Evolutionary conservation across 2,888 invertebrate genomes (phyloP).

Genomic region (Nymphalis c-album): DNA sequence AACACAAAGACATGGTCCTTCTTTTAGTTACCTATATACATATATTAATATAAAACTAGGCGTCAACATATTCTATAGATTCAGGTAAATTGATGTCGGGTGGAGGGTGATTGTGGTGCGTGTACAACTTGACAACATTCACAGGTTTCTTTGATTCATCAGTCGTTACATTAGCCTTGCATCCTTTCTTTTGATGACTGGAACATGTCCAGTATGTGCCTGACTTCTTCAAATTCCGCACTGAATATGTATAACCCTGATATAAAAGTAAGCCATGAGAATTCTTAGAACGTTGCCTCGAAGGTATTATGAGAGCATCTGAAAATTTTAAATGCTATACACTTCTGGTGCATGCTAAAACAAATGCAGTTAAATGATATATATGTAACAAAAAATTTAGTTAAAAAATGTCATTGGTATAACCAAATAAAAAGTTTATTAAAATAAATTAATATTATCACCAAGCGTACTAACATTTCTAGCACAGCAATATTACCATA

Average conservation of each 20-base stretch:
- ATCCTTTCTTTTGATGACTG: slow-evolving; percentile 66
- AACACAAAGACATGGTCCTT: background rate
- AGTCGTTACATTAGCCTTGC: slow-evolving; percentile 59
- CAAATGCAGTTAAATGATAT: background rate
- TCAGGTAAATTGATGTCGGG: slow-evolving; percentile 47
- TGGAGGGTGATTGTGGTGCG: slow-evolving; percentile 56
- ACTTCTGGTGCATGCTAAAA: background rate
- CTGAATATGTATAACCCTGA: slow-evolving; percentile 60
- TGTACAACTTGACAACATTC: slow-evolving; percentile 45
- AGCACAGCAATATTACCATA: too few species aligned
- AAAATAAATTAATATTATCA: too few species aligned
- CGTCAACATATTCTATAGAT: slow-evolving; percentile 40
- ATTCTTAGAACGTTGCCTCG: slow-evolving; percentile 41
- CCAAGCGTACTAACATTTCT: too few species aligned
- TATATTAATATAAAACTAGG: background rate
- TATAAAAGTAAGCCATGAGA: slow-evolving; percentile 56
- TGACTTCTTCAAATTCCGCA: slow-evolving; percentile 54
- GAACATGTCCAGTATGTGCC: slow-evolving; percentile 69
- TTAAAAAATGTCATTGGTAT: too few species aligned
- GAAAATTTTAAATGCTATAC: background rate
- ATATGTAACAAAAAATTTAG: background rate
- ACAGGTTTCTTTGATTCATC: slow-evolving; percentile 49
- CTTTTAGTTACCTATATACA: background rate
- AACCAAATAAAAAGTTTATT: too few species aligned
- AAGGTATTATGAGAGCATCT: slow-evolving; percentile 6